Base-by-base conservation (phyloP, 2,888 invertebrate species). In the Andrena trimmerana region DNA sequence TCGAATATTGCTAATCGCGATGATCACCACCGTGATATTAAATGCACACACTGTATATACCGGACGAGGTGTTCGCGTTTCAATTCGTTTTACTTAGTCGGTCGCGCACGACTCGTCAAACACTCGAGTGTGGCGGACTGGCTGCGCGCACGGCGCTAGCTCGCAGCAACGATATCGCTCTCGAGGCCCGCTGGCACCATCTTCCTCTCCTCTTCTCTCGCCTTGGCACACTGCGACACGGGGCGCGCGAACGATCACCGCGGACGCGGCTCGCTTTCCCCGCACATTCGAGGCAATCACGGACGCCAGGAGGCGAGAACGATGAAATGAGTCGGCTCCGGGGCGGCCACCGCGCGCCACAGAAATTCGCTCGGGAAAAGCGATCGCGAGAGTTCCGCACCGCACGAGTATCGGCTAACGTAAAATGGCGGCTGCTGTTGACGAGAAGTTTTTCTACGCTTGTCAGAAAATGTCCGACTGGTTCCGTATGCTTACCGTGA, bases 371-470 rank as follows among this genome's bases (percentile, higher is more conserved):
- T 79, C 82, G 86, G 79, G 86, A 90, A 88, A 89, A 88, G 89
- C 89, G 90, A 88, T 85, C 89, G 88, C 90, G 86, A 89, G 85
- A 85, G 88, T 89, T 89, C 91, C 88, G 89, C 88, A 91, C 90
- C 91, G 90, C 92, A 91, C 92, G 89, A 92, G 91, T 93, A 91
- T 92, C 92, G 91, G 91, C 92, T 96, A 96, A 96, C 96, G 96
- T 97, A 98, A 98, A 97, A 98, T 98, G 98, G 98, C 97, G 97
- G 97, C 97, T 90, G 93, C 92, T 97, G 97, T 97, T 97, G 97
- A 97, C 97, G 97, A 97, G 96, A 97, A 97, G 96, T 97, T 97
- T 97, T 97, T 97, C 97, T 97, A 97, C 97, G 97, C 97, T 97
- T 97, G 97, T 97, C 97, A 97, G 96, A 97, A 97, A 95, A 96